Evolutionary conservation across 2,888 invertebrate genomes (phyloP), one percentile per base, ranked within the genome.

Genomic region (Andrena flavipes): DNA sequence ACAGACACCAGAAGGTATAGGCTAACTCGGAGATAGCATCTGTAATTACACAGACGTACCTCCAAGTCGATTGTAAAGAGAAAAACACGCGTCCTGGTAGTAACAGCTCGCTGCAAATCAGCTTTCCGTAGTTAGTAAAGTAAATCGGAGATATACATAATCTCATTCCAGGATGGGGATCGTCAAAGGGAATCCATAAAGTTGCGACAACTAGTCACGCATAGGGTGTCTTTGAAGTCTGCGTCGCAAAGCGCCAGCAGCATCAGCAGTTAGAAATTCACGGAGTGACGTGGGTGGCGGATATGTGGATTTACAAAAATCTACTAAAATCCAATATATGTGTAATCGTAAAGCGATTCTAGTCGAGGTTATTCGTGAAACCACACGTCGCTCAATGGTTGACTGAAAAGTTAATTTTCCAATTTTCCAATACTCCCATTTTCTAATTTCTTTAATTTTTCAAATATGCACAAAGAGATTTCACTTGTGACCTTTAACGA

Each of bases 131-230:
- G 77, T 78, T 81, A 64, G 68, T 60, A 65, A 74, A 69, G 72
- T 76, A 87, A 86, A 80, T 86, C 79, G 69, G 48, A 64, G 79
- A 84, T 84, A 83, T 80, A 78, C 71, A 76, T 86, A 88, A 87
- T 86, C 84, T 79, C 54, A 16, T 87, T 75, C 29, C 56, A 16
- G 60, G 63, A 30, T 71, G 72, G 76, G 70, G 73, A 82, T 82
- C 71, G 62, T 85, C 85, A 85, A 85, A 78, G 83, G 75, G 78
- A 82, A 88, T 88, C 76, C 79, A 60, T 84, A 88, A 82, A 86
- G 82, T 75, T 60, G 83, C 71, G 78, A 83, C 83, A 74, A 77
- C 82, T 60, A 26, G 29, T 65, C 56, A n/a, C 30, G 26, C 20
- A 69, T 69, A 72, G 60, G 76, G 71, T 76, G 76, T 76, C 72